Percentiles rank a stretch among this genome's conserved stretches.
Conservation (phyloP, 2,888 invertebrate genomes). For the Drosophila subsilvestris region DNA sequence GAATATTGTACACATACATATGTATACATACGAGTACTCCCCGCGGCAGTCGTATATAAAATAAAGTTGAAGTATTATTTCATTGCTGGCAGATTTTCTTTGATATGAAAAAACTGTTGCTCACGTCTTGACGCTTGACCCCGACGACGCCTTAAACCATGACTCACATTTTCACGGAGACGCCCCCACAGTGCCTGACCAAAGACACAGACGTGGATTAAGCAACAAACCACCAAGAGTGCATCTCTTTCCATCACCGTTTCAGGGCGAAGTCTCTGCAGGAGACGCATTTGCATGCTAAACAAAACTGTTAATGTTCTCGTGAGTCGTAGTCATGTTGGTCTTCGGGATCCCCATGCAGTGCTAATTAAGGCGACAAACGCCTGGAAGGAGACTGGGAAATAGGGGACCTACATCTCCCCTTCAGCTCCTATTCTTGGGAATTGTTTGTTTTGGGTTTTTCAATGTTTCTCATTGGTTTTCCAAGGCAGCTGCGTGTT, state of each 20-base stretch:
- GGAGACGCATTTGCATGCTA: slow-evolving; percentile 69
- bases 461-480: slow-evolving; percentile 51
- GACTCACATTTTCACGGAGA: slow-evolving; percentile 11
- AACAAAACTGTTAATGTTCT: slow-evolving; percentile 14
- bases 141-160: background rate
- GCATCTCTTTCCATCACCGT: slow-evolving; percentile 25
- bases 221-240: slow-evolving; percentile 31
- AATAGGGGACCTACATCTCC: slow-evolving; percentile 23
- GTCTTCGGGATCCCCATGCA: slow-evolving; percentile 22
- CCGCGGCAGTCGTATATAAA: background rate
- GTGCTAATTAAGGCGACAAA: slow-evolving; percentile 68
- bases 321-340: slow-evolving; percentile 49
- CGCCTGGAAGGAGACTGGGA: slow-evolving; percentile 16
- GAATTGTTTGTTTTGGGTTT: slow-evolving; percentile 39
- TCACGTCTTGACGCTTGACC: background rate
- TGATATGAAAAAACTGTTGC: background rate
- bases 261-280: slow-evolving; percentile 50
- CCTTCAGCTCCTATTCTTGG: slow-evolving; percentile 12
- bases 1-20: background rate
- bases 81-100: background rate
- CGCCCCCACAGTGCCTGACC: background rate
- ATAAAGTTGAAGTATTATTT: background rate
- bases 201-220: slow-evolving; percentile 2
- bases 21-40: background rate
- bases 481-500: slow-evolving; percentile 60